Conservation (phyloP, 2,888 invertebrate genomes). For the Loripinus fragilis region DNA sequence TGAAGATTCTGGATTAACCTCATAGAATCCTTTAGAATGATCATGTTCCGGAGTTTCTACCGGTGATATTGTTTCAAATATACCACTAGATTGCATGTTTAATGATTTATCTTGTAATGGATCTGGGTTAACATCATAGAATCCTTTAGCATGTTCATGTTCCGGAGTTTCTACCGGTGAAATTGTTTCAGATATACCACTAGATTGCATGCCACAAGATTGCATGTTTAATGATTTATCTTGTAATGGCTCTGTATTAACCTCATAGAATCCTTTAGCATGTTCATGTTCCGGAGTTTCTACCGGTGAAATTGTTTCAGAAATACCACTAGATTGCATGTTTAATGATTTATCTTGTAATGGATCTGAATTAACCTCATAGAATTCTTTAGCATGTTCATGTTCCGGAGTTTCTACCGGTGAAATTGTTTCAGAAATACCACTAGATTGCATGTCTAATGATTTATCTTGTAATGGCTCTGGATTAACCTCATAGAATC, state of each 20-base stretch:
- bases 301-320: slow-evolving; percentile 51
- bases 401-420: slow-evolving; percentile 38
- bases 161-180: slow-evolving; percentile 39
- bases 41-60: slow-evolving; percentile 51
- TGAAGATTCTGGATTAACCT: slow-evolving; percentile 46
- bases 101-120: too few relatives aligned
- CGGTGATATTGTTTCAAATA: slow-evolving; percentile 42
- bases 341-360: neutral
- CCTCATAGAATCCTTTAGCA: slow-evolving; percentile 35
- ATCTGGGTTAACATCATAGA: slow-evolving; percentile 49
- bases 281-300: slow-evolving; percentile 53
- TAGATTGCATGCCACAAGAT: neutral
- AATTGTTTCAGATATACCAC: slow-evolving; percentile 1
- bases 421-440: slow-evolving; percentile 13
- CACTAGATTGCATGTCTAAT: neutral
- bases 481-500: slow-evolving; percentile 54
- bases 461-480: slow-evolving; percentile 11
- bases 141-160: slow-evolving; percentile 52
- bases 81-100: too few relatives aligned
- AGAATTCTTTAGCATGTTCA: slow-evolving; percentile 54
- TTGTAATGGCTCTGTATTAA: slow-evolving; percentile 41
- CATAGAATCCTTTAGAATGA: slow-evolving; percentile 51
- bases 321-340: slow-evolving; percentile 52
- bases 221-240: neutral
- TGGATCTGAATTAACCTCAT: slow-evolving; percentile 41